phyloP scores from a whole-genome alignment of 1,140 invertebrate genomes.

The Caenorhabditis brenneri region DNA sequence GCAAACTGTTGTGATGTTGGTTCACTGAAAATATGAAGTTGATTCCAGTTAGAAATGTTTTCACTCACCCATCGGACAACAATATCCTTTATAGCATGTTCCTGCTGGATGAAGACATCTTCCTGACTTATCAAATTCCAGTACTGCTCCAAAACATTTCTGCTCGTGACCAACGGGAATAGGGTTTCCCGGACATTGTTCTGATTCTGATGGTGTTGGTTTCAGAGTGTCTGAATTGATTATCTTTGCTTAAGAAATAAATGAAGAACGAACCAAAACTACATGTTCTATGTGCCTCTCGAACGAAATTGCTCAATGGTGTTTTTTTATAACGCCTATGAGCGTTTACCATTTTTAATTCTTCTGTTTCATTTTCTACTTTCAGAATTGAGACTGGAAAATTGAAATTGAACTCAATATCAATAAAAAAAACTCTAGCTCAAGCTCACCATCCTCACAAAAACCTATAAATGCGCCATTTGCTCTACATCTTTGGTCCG shows the following conservation, averaged over 20 bases:
- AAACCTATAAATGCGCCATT: too few species aligned
- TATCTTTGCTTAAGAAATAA: too few species aligned
- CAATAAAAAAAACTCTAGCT: too few species aligned
- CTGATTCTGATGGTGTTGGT: background rate
- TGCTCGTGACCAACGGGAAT: background rate
- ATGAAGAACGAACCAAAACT: too few species aligned
- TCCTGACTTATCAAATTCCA: background rate
- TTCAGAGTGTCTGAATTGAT: background rate
- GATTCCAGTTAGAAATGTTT: too few species aligned
- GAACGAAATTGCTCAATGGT: background rate
- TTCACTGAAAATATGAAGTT: slow-evolving; percentile 10
- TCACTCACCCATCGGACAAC: background rate
- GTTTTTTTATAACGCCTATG: background rate
- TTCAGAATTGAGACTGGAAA: too few species aligned
- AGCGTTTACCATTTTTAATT: too few species aligned
- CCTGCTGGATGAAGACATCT: background rate
- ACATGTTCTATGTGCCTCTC: too few species aligned
- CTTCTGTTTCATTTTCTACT: too few species aligned
- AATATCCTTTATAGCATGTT: background rate
- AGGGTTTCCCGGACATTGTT: background rate
- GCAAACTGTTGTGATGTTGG: background rate
- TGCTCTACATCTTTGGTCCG: too few species aligned
- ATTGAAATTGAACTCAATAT: too few species aligned
- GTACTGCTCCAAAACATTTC: background rate
- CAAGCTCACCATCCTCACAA: too few species aligned